Base-by-base conservation (phyloP, 2,113 vertebrate genomes). In the Microtus pennsylvanicus region DNA sequence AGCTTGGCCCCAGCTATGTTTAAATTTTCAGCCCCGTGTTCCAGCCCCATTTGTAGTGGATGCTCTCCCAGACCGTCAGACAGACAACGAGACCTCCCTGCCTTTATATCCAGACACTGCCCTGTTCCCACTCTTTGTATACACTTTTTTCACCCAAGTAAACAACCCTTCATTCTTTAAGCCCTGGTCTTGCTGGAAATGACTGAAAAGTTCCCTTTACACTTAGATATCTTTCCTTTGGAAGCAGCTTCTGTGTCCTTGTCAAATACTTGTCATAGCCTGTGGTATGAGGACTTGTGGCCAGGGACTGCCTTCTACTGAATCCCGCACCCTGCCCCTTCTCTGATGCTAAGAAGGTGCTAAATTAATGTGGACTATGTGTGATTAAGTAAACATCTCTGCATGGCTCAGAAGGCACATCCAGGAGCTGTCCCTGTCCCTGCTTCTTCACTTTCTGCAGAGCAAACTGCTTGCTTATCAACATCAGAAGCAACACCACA, bases 61-160 rank as follows among this genome's bases (percentile, higher is more conserved):
- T 38, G 21, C 80, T 82, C 26, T 30, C 22, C 22, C 1, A 83
- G 81, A 45, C 58, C 7, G 1, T 65, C 13, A 6, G 58, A 26
- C 5, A 26, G 38, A 16, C 30, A 21, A 52, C 9, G 55, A 87
- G n/a, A 8, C 9, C 47, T 33, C 24, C 3, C 22, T 11, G 16
- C 1, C 19, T 22, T 92, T n/a, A 24, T 1, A n/a, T 6, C 47
- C 13, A 17, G 0, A 42, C 13, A 11, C 1, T 30, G 19, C 50
- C 70, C 17, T 3, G 4, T 67, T 38, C 28, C 8, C 5, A 22
- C 70, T 47, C 47, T 96, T 55, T 47, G n/a, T 33, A 10, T 24
- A 33, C 26, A 0, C 28, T 38, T 65, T 70, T 65, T 70, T 65
- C 14, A 17, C 30, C 42, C 50, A 30, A 83, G 42, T 90, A 90